Percentiles rank a stretch among this genome's conserved stretches.
Conservation (phyloP, 2,113 vertebrate genomes). For the Microtus oregoni region DNA sequence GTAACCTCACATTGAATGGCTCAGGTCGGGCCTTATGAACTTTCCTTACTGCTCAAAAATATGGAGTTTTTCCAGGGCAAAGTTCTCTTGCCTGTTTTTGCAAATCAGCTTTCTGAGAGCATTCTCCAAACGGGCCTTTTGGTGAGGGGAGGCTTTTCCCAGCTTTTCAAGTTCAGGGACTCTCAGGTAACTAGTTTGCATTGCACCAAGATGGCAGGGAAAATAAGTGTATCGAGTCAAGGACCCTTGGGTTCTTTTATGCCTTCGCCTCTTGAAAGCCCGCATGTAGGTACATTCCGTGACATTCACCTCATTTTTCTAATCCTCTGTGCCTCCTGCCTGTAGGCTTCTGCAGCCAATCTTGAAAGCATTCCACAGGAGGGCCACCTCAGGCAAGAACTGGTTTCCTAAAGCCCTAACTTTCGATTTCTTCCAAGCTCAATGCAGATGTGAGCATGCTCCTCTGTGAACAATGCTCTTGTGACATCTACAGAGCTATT, state of each 20-base stretch:
- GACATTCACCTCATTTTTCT: constrained; percentile 53
- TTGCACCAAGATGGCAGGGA: constrained; percentile 30
- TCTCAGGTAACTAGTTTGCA: constrained; percentile 38
- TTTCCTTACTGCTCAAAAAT: neutral
- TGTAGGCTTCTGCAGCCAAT: neutral
- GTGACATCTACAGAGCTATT: constrained; percentile 6
- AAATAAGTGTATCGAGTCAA: constrained; percentile 17
- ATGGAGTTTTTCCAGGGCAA: constrained; percentile 19
- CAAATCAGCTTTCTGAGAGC: constrained; percentile 47
- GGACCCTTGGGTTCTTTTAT: neutral
- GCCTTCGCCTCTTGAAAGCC: constrained; percentile 1
- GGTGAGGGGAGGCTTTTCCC: constrained; percentile 38
- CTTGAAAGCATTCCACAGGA: neutral
- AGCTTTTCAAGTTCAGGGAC: neutral
- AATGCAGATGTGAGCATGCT: neutral
- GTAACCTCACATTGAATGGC: constrained; percentile 13
- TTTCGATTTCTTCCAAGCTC: constrained; percentile 46
- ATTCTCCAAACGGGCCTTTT: constrained; percentile 38
- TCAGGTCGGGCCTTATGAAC: constrained; percentile 2
- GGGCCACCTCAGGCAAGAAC: constrained; percentile 43
- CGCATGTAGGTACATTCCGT: constrained; percentile 29
- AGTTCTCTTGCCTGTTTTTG: neutral
- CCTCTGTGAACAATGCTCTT: neutral
- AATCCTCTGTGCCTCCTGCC: constrained; percentile 46
- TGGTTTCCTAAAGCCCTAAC: neutral